These are phyloP conservation scores for Drosophila helvetica DNA, from an alignment of 2,888 invertebrate genomes.

Conservation along the genomic window DNA sequence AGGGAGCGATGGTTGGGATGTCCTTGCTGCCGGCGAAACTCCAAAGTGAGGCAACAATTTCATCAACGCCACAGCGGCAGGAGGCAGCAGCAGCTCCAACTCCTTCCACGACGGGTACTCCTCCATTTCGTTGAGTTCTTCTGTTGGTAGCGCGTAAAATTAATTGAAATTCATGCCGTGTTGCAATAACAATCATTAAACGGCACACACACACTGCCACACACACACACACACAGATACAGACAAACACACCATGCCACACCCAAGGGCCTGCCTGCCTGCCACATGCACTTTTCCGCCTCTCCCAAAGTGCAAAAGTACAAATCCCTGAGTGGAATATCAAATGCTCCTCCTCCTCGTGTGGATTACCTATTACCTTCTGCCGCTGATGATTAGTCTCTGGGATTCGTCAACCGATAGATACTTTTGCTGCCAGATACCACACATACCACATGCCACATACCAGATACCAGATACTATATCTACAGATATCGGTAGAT, in stretches of 20 bases:
- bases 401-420: constrained; percentile 69
- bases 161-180: constrained; percentile 78
- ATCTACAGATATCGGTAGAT: not conserved
- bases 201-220: constrained; percentile 59
- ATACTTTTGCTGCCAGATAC: constrained; percentile 24
- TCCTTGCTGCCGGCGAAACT: constrained; percentile 79
- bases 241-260: constrained; percentile 14
- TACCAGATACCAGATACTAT: constrained; percentile 4
- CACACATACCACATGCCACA: constrained; percentile 24
- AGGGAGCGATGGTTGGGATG: constrained; percentile 48
- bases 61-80: constrained; percentile 71
- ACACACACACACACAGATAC: not conserved
- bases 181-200: constrained; percentile 78
- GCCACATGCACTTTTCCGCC: constrained; percentile 42
- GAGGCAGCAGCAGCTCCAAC: constrained; percentile 1
- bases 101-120: constrained; percentile 2
- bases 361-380: constrained; percentile 36
- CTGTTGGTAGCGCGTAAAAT: constrained; percentile 74
- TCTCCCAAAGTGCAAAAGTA: constrained; percentile 84
- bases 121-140: constrained; percentile 37
- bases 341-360: constrained; percentile 52
- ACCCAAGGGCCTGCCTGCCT: constrained; percentile 53
- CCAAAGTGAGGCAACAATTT: constrained; percentile 78
- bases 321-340: constrained; percentile 83
- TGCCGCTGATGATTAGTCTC: constrained; percentile 54